Evolutionary conservation across 2,113 vertebrate species (phyloP).

Genomic region (Centrocercus urophasianus): DNA sequence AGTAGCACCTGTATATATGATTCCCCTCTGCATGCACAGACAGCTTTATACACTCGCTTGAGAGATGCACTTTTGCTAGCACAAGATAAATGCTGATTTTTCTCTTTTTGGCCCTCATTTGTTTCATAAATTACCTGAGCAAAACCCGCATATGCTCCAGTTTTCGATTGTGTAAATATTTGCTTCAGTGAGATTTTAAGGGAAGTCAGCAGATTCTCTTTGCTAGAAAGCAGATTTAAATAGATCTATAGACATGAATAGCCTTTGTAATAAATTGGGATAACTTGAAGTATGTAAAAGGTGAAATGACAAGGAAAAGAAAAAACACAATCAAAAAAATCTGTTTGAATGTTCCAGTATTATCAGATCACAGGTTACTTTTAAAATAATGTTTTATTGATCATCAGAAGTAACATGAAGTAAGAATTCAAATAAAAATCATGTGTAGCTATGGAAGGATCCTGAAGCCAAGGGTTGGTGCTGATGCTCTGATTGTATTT

Average conservation of each 20-base stretch:
- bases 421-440: neutral
- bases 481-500: neutral
- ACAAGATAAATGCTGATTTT: neutral
- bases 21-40: neutral
- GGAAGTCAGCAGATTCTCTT: neutral
- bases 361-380: neutral
- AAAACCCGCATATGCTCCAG: neutral
- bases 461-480: neutral
- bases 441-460: neutral
- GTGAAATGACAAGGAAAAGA: neutral
- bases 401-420: neutral
- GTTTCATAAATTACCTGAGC: neutral
- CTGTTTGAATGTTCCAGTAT: neutral
- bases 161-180: neutral
- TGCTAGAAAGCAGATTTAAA: neutral
- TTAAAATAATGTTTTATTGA: neutral
- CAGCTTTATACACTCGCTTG: neutral
- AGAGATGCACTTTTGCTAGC: neutral
- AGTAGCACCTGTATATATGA: neutral
- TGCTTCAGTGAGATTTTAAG: neutral
- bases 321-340: neutral
- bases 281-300: neutral
- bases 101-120: neutral
- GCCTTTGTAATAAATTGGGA: neutral
- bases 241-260: neutral